Evolutionary conservation across 2,888 invertebrate genomes (phyloP).

Genomic region (Podotricha telesiphe): DNA sequence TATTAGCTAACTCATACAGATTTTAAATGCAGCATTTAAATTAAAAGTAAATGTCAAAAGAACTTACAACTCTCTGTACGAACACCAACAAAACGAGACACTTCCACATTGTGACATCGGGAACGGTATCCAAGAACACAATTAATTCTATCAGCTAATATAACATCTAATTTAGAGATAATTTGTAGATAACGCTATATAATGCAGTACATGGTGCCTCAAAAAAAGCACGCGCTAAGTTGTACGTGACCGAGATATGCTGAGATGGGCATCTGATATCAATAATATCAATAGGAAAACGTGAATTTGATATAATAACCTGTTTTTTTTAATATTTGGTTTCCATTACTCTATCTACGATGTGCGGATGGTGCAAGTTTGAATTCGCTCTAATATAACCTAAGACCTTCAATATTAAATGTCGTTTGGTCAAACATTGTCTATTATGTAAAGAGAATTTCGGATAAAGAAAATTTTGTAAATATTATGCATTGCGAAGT

Average conservation of each 20-base stretch:
- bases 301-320: conserved; percentile 23
- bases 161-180: conserved; percentile 20
- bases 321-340: conserved; percentile 3
- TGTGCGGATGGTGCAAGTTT: neutral
- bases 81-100: conserved; percentile 48
- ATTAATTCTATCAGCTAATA: conserved; percentile 9
- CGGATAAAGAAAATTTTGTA: no score
- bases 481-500: no score
- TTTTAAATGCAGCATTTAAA: neutral
- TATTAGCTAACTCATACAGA: no score
- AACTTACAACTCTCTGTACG: conserved; percentile 52
- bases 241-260: conserved; percentile 40
- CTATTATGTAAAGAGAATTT: no score
- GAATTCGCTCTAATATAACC: neutral
- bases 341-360: neutral
- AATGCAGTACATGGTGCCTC: conserved; percentile 9
- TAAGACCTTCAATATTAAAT: no score
- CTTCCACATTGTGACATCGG: conserved; percentile 47
- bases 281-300: conserved; percentile 18
- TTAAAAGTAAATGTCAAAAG: conserved; percentile 23
- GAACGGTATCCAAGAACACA: conserved; percentile 23
- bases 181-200: conserved; percentile 36
- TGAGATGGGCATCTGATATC: conserved; percentile 28
- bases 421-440: no score
- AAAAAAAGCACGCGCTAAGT: conserved; percentile 37